phyloP scores from a whole-genome alignment of 2,888 invertebrate genomes.

The Acanthosepion esculentum region DNA sequence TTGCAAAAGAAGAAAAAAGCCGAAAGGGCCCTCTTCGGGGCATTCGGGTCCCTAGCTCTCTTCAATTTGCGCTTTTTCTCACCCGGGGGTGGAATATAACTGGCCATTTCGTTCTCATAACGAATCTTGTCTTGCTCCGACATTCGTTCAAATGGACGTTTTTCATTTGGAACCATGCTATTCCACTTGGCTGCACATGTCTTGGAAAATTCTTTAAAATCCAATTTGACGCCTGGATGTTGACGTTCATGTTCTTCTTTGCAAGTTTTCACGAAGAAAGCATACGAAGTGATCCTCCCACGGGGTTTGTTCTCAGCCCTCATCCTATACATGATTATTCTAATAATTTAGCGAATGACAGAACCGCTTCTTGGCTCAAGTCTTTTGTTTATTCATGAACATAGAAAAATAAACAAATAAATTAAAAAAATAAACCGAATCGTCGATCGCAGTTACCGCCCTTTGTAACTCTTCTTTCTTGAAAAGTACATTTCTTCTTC shows the following conservation, averaged over 20 bases:
- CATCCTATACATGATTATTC: slow-evolving; percentile 52
- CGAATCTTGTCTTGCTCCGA: slow-evolving; percentile 97
- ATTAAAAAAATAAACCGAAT: background rate
- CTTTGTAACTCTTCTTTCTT: background rate
- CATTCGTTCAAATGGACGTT: slow-evolving; percentile 98
- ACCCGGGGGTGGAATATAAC: slow-evolving; percentile 86
- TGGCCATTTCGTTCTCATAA: slow-evolving; percentile 96
- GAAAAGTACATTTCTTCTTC: background rate
- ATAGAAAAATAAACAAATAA: background rate
- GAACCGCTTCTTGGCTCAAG: background rate
- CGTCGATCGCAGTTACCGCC: background rate
- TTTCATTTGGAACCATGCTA: slow-evolving; percentile 87
- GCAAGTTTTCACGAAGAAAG: slow-evolving; percentile 96
- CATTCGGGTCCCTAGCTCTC: slow-evolving; percentile 95
- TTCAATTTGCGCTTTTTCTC: slow-evolving; percentile 82
- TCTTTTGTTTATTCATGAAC: background rate
- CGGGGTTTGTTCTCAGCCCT: slow-evolving; percentile 77
- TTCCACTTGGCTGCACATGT: slow-evolving; percentile 99
- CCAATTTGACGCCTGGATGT: slow-evolving; percentile 97
- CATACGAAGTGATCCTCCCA: slow-evolving; percentile 74
- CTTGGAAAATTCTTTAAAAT: slow-evolving; percentile 98
- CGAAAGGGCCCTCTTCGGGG: slow-evolving; percentile 98
- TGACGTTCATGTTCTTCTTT: slow-evolving; percentile 99
- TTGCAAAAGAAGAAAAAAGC: slow-evolving; percentile 99
- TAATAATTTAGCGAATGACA: background rate